Conservation (phyloP, 1,140 invertebrate genomes). For the Triops cancriformis region DNA sequence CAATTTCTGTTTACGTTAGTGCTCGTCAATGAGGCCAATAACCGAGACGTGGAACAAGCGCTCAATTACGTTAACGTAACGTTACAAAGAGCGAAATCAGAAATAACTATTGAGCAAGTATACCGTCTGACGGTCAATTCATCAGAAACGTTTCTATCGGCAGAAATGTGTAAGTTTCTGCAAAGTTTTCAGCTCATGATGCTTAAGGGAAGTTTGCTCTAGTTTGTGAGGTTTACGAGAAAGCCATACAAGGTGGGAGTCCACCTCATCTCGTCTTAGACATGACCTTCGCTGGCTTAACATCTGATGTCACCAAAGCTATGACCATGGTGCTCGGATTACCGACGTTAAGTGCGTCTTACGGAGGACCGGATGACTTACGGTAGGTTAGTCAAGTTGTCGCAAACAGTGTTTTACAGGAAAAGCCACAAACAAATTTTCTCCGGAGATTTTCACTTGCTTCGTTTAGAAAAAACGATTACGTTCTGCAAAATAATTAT, state of each 20-base stretch:
- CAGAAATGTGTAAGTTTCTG: constrained; percentile 21
- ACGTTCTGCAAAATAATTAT: too few relatives aligned
- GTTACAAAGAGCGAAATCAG: constrained; percentile 29
- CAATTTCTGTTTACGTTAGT: constrained; percentile 11
- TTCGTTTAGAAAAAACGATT: too few relatives aligned
- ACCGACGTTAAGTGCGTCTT: constrained; percentile 72
- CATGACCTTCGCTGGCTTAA: constrained; percentile 61
- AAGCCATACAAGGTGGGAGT: constrained; percentile 49
- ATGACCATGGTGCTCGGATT: constrained; percentile 65
- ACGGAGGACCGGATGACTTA: constrained; percentile 70
- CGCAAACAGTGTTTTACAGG: too few relatives aligned
- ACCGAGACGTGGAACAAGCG: constrained; percentile 20
- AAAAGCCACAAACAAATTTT: too few relatives aligned
- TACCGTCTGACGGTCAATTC: constrained; percentile 13
- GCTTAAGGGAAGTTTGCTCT: constrained; percentile 23
- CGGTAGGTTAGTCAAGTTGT: constrained; percentile 35
- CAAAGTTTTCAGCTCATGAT: background rate
- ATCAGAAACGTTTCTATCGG: constrained; percentile 15
- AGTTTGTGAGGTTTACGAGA: constrained; percentile 62
- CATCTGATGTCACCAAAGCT: constrained; percentile 71
- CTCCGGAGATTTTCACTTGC: too few relatives aligned
- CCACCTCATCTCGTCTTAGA: constrained; percentile 69
- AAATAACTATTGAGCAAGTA: constrained; percentile 28
- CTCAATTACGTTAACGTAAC: background rate
- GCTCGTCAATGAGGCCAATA: constrained; percentile 21